Base-by-base conservation (phyloP, 2,888 invertebrate genomes). In the Metopia argyrocephala region DNA sequence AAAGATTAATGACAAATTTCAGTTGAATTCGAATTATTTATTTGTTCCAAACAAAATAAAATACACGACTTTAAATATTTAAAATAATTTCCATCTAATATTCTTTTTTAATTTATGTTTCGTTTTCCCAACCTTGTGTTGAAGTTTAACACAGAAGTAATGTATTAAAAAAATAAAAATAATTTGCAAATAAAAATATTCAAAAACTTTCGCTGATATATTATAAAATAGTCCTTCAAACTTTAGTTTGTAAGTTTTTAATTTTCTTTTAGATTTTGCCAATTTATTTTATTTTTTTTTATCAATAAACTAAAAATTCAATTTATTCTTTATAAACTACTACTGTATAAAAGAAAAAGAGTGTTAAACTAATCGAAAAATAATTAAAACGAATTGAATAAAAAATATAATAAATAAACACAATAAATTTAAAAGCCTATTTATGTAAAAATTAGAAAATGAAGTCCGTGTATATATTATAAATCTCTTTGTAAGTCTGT, bases 181-280 rank as follows among this genome's bases (percentile, higher is more conserved):
- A 52, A n/a, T n/a, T n/a, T n/a, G n/a, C n/a, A n/a, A n/a, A n/a
- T n/a, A n/a, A n/a, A n/a, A n/a, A n/a, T n/a, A n/a, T n/a, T n/a
- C n/a, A n/a, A n/a, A n/a, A n/a, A n/a, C n/a, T n/a, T n/a, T n/a
- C n/a, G n/a, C n/a, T n/a, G n/a, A n/a, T 52, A 38, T 15, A 38
- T 15, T 15, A 21, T 18, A 23, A 38, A 38, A 5, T 38, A 62
- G 74, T 69, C 74, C 15, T 71, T 76, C 68, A 68, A 76, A 59
- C 20, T 80, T 69, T 68, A 78, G 78, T 65, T 78, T 50, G 52
- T 81, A 78, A 76, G 78, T 62, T 78, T 70, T 66, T 69, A 61
- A 68, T 56, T 61, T 59, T 56, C 27, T 71, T 73, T 57, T 64
- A 28, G 57, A 57, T 62, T 74, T 61, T 61, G 27, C 65, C 70